Evolutionary conservation across 2,797 vertebrate species (phyloP).

Genomic region (Channa striata): DNA sequence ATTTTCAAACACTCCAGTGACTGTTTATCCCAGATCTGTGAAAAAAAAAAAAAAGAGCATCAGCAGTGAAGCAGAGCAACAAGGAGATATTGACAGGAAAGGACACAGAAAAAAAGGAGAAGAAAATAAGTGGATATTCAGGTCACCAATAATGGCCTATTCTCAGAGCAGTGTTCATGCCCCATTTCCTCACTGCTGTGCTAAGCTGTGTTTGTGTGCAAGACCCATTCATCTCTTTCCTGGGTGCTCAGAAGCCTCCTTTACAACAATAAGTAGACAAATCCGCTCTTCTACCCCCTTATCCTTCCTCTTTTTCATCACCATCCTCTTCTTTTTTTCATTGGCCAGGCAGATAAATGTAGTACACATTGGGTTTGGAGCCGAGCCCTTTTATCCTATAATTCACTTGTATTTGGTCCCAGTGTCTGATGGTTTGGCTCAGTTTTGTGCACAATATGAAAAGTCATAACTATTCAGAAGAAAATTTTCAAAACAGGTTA

Average conservation of each 20-base stretch:
- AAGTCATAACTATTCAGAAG: constrained; percentile 39
- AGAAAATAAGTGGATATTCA: constrained; percentile 48
- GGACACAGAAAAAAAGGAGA: not conserved
- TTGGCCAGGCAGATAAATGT: constrained; percentile 53
- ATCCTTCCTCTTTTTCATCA: constrained; percentile 39
- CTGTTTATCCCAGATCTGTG: constrained; percentile 99
- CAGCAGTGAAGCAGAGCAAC: not conserved
- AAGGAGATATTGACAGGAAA: not conserved
- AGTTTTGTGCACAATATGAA: constrained; percentile 58
- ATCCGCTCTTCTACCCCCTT: constrained; percentile 43
- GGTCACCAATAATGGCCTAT: constrained; percentile 64
- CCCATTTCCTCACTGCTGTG: constrained; percentile 66
- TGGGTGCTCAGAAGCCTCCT: constrained; percentile 48
- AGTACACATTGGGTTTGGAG: constrained; percentile 55
- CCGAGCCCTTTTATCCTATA: constrained; percentile 60
- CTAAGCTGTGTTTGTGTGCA: constrained; percentile 16
- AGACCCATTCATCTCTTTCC: constrained; percentile 42
- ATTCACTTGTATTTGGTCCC: constrained; percentile 61
- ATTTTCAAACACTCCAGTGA: constrained; percentile 98
- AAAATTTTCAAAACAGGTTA: constrained; percentile 41
- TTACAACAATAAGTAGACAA: constrained; percentile 56
- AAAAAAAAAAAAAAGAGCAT: not conserved
- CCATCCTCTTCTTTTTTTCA: constrained; percentile 16
- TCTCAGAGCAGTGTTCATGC: constrained; percentile 58
- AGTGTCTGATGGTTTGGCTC: constrained; percentile 54